Conservation (phyloP, 2,797 vertebrate genomes). For the Gobionotothen gibberifrons region DNA sequence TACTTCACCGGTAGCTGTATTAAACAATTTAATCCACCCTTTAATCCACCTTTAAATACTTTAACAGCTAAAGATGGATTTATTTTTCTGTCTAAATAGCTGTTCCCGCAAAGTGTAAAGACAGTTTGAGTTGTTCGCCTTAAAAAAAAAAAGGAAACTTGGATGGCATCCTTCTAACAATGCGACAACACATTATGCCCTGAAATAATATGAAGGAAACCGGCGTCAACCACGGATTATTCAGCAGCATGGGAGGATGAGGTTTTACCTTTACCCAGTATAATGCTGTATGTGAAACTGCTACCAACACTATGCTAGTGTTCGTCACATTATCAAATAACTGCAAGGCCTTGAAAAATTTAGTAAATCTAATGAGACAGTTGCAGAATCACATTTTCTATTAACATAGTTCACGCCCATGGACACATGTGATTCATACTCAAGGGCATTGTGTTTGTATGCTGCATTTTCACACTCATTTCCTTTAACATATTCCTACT, state of each 20-base stretch:
- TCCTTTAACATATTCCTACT: neutral
- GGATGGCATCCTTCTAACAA: slow-evolving; percentile 20
- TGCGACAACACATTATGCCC: neutral
- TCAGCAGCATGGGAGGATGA: too few species aligned
- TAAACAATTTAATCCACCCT: slow-evolving; percentile 43
- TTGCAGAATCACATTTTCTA: neutral
- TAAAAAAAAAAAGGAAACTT: slow-evolving; percentile 4
- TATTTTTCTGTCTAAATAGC: slow-evolving; percentile 28
- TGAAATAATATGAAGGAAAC: slow-evolving; percentile 21
- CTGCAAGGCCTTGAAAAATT: neutral
- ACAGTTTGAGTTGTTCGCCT: slow-evolving; percentile 14
- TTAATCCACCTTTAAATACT: slow-evolving; percentile 49
- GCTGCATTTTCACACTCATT: neutral
- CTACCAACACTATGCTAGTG: neutral
- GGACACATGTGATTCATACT: neutral
- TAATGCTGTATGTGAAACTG: slow-evolving; percentile 8
- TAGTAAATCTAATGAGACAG: neutral
- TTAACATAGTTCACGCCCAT: neutral
- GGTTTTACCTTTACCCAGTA: neutral
- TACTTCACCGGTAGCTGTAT: slow-evolving; percentile 28
- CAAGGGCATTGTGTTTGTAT: neutral
- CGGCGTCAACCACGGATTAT: slow-evolving; percentile 7
- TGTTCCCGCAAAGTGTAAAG: slow-evolving; percentile 23
- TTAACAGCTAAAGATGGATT: slow-evolving; percentile 28
- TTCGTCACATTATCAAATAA: neutral